Base-by-base conservation (phyloP, 64 coral and sea anemone genomes). In the Orbicella faveolata region DNA sequence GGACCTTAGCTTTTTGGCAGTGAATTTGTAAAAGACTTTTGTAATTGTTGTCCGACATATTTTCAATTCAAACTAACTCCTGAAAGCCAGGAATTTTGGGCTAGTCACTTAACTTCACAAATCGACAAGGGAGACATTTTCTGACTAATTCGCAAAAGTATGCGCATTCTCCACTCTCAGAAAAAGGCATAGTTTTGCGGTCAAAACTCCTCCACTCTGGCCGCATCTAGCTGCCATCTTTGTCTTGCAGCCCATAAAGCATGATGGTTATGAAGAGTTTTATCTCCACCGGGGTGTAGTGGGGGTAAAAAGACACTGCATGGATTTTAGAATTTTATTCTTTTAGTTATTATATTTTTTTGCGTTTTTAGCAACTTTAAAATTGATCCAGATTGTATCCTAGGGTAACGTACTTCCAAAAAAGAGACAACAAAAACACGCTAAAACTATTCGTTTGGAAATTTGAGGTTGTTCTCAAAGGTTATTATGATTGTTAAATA, bases 1-100 rank as follows among this genome's bases (percentile, higher is more conserved):
- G 64, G 14, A 70, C 64, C 65, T 85, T 85, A 3, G 82, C 36
- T 73, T 72, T 85, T 85, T 85, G 82, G 41, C 82, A 85, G 65
- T 85, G 82, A 26, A 70, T 85, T 85, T 85, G 82, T 11, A 85
- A 72, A 52, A 85, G 64, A 13, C 82, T 65, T 73, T 85, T 85
- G 64, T 72, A 85, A 73, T 85, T 73, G 36, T 37, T 21, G 8
- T 85, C 63, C 5, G 39, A 37, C 36, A 81, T 81, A 6, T 48
- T 48, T 14, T 63, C 30, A 63, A 57, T 59, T 57, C 23, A 57
- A 61, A 26, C 67, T 9, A 70, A 59, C 10, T 14, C n/a, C 9
- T 57, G 20, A 39, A 78, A 34, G 41, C 17, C 1, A 11, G 1
- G 33, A 79, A 6, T 52, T 36, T 16, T 34, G 9, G 0, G 34